Evolutionary conservation across 2,888 invertebrate genomes (phyloP).

Genomic region (Latrodectus elegans): DNA sequence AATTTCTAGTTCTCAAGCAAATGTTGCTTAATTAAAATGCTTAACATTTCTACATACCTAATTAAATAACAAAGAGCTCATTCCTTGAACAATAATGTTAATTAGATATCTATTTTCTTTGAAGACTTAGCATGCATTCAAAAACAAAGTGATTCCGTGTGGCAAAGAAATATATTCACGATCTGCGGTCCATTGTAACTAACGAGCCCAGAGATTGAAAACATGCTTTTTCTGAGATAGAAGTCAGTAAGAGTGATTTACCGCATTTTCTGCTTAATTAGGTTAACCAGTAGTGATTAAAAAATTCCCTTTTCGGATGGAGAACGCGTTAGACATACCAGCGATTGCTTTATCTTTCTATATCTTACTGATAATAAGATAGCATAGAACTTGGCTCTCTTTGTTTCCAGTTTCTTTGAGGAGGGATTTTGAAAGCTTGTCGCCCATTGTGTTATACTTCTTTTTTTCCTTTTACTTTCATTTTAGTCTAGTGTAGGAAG

Average conservation of each 20-base stretch:
- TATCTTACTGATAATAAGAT: constrained; percentile 18
- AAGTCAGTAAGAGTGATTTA: background rate
- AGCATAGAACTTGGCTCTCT: constrained; percentile 40
- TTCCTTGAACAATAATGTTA: too few species aligned
- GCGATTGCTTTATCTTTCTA: background rate
- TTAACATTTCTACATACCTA: too few species aligned
- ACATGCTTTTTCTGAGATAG: background rate
- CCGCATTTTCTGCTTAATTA: constrained; percentile 32
- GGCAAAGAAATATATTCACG: too few species aligned
- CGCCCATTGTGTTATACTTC: background rate
- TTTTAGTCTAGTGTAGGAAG: background rate
- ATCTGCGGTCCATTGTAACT: too few species aligned
- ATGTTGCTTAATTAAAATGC: too few species aligned
- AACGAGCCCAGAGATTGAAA: too few species aligned
- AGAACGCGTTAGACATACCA: background rate
- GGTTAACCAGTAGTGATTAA: constrained; percentile 49
- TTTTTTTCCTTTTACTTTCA: background rate
- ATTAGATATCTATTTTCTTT: background rate
- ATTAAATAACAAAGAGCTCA: too few species aligned
- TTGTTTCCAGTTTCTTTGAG: constrained; percentile 31
- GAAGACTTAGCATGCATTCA: too few species aligned
- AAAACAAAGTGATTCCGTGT: too few species aligned
- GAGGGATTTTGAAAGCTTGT: constrained; percentile 30
- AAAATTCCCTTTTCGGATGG: background rate
- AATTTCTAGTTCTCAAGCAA: too few species aligned